Conservation (phyloP, 2,888 invertebrate genomes). For the Sycophila texana region DNA sequence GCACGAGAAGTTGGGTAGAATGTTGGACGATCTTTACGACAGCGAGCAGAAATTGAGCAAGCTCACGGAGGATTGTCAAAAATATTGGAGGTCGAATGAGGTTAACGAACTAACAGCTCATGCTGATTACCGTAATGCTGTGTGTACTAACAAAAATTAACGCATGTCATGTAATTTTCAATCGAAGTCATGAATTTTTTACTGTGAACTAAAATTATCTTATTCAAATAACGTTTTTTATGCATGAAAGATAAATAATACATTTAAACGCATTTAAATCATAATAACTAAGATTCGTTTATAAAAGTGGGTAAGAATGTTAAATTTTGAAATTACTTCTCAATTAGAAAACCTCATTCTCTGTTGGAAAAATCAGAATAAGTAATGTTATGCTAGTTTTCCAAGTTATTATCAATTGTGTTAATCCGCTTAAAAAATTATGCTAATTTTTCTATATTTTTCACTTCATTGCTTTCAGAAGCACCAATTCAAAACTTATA, state of each 20-base stretch:
- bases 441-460: too few species aligned
- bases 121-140: neutral
- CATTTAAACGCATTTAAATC: too few species aligned
- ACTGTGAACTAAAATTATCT: neutral
- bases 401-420: too few species aligned
- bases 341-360: too few species aligned
- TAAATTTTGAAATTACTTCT: too few species aligned
- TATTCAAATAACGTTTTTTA: neutral
- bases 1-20: conserved; percentile 80
- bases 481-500: too few species aligned
- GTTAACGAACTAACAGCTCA: conserved; percentile 59
- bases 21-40: conserved; percentile 83
- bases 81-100: conserved; percentile 67
- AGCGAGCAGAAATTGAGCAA: conserved; percentile 82
- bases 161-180: neutral
- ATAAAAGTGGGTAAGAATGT: too few species aligned
- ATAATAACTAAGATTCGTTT: too few species aligned
- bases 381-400: too few species aligned
- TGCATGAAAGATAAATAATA: neutral
- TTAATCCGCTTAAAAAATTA: too few species aligned
- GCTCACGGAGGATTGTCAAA: conserved; percentile 76
- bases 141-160: conserved; percentile 25
- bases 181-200: neutral
- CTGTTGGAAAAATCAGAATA: too few species aligned
- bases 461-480: too few species aligned